phyloP scores from a whole-genome alignment of 2,888 invertebrate genomes.

The Phoenoteleia sp. region DNA sequence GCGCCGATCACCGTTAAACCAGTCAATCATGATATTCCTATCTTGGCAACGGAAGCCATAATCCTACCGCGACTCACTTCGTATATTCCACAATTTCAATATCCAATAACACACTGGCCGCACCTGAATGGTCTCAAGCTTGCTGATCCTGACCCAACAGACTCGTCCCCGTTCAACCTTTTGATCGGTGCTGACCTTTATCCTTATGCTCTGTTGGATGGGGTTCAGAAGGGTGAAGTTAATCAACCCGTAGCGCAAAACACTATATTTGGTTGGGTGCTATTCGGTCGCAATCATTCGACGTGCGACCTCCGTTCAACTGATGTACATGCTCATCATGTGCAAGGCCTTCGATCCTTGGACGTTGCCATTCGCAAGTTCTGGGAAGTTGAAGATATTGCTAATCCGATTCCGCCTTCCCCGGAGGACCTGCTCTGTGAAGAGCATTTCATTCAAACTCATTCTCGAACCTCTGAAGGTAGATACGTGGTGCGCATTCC shows the following conservation, averaged over 20 bases:
- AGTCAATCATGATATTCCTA: not conserved
- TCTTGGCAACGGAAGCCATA: not conserved
- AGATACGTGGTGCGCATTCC: no score
- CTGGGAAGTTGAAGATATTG: no score
- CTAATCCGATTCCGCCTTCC: no score
- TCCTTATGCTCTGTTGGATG: not conserved
- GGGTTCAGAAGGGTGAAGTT: not conserved
- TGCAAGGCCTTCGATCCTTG: no score
- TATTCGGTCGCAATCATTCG: no score
- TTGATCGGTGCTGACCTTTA: conserved; percentile 22
- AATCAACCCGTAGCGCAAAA: not conserved
- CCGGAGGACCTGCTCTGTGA: no score
- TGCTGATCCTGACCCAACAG: conserved; percentile 13
- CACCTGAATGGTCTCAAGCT: conserved; percentile 7
- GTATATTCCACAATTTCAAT: conserved; percentile 6
- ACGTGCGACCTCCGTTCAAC: no score
- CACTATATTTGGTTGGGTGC: conserved; percentile 10
- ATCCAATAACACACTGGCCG: not conserved
- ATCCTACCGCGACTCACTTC: not conserved
- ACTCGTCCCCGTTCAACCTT: not conserved
- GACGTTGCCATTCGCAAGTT: no score
- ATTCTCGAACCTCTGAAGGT: no score
- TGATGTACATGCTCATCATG: no score
- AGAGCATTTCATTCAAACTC: no score
- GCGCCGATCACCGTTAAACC: not conserved